These are phyloP conservation scores for Corticium candelabrum DNA, from an alignment of 37 sponge, comb jelly and placozoan species.

Conservation along the genomic window DNA sequence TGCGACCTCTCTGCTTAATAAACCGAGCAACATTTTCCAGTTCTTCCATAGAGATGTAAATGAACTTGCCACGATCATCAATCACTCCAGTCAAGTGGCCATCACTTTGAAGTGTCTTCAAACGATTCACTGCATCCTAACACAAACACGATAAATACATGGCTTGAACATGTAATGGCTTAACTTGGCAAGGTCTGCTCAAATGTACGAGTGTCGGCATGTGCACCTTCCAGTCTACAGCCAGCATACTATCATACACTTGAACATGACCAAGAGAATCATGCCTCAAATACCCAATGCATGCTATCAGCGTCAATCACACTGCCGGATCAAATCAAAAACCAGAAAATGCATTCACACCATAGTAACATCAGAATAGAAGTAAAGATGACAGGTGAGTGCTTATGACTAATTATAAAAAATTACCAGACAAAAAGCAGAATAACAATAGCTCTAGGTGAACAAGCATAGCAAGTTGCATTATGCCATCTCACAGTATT, in stretches of 20 bases:
- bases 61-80: constrained; percentile 93
- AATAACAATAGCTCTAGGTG: too few species aligned
- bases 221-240: not conserved
- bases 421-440: too few species aligned
- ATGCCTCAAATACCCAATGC: too few species aligned
- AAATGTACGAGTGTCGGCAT: too few species aligned
- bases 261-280: too few species aligned
- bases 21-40: constrained; percentile 67
- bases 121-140: constrained; percentile 56
- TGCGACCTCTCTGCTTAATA: constrained; percentile 78
- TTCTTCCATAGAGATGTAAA: constrained; percentile 81
- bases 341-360: not conserved
- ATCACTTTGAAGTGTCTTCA: constrained; percentile 42
- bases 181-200: not conserved
- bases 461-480: too few species aligned
- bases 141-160: not conserved
- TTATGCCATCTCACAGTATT: too few species aligned
- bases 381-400: not conserved
- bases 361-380: too few species aligned
- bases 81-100: constrained; percentile 71
- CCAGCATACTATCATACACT: too few species aligned
- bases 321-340: too few species aligned
- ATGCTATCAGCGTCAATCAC: too few species aligned
- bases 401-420: not conserved
- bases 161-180: not conserved